Evolutionary conservation across 1,140 invertebrate species (phyloP).

Genomic region (Sycophaga agraensis): DNA sequence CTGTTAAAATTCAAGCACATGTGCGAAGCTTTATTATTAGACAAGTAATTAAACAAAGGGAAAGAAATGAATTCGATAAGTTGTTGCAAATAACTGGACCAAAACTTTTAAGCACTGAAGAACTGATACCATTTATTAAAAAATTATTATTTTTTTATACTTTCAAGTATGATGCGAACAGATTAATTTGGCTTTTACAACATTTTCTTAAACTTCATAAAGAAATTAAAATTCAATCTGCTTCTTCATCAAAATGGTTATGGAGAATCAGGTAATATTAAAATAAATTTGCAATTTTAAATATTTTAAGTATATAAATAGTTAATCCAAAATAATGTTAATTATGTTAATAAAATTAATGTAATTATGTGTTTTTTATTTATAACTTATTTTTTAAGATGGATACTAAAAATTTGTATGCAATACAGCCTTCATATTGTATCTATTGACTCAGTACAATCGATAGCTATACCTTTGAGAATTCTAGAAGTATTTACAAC

Average conservation of each 20-base stretch:
- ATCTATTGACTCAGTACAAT: constrained; percentile 45
- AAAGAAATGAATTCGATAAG: constrained; percentile 71
- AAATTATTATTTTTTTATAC: constrained; percentile 79
- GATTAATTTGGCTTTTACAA: constrained; percentile 68
- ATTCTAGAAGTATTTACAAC: constrained; percentile 79
- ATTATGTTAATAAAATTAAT: no score
- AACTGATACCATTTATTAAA: constrained; percentile 61
- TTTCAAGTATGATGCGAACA: constrained; percentile 65
- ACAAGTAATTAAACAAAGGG: constrained; percentile 65
- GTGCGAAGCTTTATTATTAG: constrained; percentile 75
- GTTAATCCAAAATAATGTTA: no score
- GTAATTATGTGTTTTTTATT: neutral
- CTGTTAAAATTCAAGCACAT: constrained; percentile 76
- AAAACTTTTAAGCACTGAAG: constrained; percentile 57
- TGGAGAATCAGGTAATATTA: constrained; percentile 61
- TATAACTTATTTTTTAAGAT: constrained; percentile 31
- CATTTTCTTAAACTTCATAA: constrained; percentile 63
- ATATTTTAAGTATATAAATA: no score
- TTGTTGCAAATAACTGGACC: constrained; percentile 55
- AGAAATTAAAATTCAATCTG: constrained; percentile 58
- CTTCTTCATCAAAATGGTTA: constrained; percentile 60
- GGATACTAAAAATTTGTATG: constrained; percentile 48
- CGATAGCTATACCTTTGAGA: constrained; percentile 74
- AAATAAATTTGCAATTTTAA: constrained; percentile 17
- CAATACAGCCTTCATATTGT: constrained; percentile 48